Percentiles rank a stretch among this genome's conserved stretches.
Conservation (phyloP, 2,797 vertebrate species). For the Staurois parvus region DNA sequence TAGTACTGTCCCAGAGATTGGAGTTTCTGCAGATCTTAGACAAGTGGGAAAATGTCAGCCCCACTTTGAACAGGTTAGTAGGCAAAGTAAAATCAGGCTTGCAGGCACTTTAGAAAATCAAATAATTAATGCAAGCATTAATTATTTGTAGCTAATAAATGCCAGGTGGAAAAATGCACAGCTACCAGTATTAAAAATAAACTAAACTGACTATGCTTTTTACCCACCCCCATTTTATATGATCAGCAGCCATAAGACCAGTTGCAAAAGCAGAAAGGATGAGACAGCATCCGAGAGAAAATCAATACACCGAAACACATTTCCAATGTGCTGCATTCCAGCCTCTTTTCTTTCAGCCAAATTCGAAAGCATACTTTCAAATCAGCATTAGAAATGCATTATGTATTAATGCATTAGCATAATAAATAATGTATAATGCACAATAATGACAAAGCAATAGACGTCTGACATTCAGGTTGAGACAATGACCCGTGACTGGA, state of each 20-base stretch:
- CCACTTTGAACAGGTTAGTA: no score
- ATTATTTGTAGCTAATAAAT: no score
- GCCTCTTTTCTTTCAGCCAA: not conserved
- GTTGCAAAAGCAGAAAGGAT: not conserved
- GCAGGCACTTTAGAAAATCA: no score
- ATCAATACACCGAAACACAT: not conserved
- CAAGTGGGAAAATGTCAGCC: no score
- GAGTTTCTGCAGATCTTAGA: no score
- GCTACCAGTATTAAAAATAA: no score
- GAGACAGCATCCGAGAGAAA: constrained; percentile 9
- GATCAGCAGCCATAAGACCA: not conserved
- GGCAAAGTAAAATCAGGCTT: no score
- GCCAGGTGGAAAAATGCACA: not conserved
- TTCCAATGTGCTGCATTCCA: not conserved
- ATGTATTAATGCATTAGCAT: constrained; percentile 32
- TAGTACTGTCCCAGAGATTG: no score
- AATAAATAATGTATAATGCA: constrained; percentile 52
- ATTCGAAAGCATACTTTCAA: not conserved
- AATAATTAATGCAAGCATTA: no score
- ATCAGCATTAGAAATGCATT: constrained; percentile 9
- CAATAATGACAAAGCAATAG: constrained; percentile 35
- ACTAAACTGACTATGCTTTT: not conserved
- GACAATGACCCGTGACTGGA: constrained; percentile 30
- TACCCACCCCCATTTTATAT: not conserved
- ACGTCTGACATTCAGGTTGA: constrained; percentile 33